Conservation (phyloP, 2,113 vertebrate species). For the Mustela lutreola region DNA sequence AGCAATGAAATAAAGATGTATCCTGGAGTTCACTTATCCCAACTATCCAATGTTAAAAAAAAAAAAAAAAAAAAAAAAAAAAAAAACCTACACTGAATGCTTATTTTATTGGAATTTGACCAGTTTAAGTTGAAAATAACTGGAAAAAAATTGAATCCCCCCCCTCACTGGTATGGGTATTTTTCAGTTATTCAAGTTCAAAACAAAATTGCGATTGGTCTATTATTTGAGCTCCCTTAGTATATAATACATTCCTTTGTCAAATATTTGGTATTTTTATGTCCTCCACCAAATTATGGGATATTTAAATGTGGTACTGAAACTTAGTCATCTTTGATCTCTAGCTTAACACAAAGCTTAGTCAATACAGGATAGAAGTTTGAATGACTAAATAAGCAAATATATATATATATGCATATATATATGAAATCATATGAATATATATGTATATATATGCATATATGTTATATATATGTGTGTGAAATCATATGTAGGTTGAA, state of each 20-base stretch:
- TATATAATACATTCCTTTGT: neutral
- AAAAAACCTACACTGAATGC: neutral
- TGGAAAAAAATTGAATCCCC: neutral
- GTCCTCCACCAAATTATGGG: neutral
- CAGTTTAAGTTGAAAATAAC: neutral
- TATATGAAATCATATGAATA: too few species aligned
- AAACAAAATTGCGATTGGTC: neutral
- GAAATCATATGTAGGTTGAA: neutral
- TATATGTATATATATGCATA: too few species aligned
- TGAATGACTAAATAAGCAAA: neutral
- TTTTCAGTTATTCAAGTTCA: neutral
- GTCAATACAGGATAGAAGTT: neutral
- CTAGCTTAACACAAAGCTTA: neutral
- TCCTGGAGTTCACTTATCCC: rapidly evolving
- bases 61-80: neutral
- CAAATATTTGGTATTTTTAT: neutral
- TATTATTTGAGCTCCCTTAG: neutral
- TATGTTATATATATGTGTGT: too few species aligned
- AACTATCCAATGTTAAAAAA: neutral
- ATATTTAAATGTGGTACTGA: neutral
- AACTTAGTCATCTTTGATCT: neutral
- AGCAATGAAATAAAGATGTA: neutral
- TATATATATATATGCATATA: too few species aligned
- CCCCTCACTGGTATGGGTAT: neutral
- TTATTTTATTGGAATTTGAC: neutral